Percentiles rank a stretch among this genome's conserved stretches.
phyloP scores from a whole-genome alignment of 2,888 invertebrate genomes.

The Watsonalla cultraria region DNA sequence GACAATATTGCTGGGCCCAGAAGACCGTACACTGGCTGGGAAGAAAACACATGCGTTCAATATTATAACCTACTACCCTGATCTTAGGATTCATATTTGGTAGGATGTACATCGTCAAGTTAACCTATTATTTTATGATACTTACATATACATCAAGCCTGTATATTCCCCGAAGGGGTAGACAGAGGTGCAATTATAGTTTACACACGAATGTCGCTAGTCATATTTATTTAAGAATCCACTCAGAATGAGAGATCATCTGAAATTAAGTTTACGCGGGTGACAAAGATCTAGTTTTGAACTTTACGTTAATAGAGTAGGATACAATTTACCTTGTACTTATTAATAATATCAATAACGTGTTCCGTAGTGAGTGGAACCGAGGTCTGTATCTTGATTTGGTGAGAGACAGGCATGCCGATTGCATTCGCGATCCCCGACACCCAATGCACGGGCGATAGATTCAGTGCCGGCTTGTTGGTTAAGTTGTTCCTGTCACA shows the following conservation, averaged over 20 bases:
- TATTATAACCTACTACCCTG: no score
- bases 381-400: conserved; percentile 46
- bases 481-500: conserved; percentile 6
- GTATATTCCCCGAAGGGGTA: no score
- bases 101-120: no score
- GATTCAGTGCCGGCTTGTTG: conserved; percentile 23
- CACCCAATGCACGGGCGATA: conserved; percentile 56
- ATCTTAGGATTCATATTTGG: no score
- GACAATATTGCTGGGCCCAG: conserved; percentile 28
- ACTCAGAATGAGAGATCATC: no score
- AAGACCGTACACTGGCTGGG: conserved; percentile 39
- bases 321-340: conserved; percentile 44
- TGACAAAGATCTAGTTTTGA: no score
- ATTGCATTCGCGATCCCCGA: conserved; percentile 35
- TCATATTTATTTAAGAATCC: no score
- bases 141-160: no score
- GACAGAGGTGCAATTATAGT: no score
- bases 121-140: no score
- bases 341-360: conserved; percentile 51
- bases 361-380: conserved; percentile 35
- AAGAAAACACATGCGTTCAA: conserved; percentile 4
- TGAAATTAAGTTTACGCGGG: no score
- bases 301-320: not conserved
- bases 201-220: no score
- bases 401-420: conserved; percentile 24